Evolutionary conservation across 1,140 invertebrate species (phyloP).

Genomic region (Heterodera carotae): DNA sequence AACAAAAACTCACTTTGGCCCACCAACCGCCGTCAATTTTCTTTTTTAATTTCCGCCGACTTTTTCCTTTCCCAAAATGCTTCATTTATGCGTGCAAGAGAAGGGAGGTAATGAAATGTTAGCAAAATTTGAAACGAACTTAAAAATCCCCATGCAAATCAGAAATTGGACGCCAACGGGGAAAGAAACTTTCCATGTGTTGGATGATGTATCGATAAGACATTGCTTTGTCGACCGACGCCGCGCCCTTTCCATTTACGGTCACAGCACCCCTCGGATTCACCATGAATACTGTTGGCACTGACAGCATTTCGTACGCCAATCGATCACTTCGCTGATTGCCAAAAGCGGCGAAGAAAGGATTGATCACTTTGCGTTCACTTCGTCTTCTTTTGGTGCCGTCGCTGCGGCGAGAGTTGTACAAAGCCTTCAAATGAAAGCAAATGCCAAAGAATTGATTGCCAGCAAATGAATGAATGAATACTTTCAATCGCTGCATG

Average conservation of each 20-base stretch:
- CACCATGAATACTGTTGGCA: not conserved
- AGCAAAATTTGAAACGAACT: too few species aligned
- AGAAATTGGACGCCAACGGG: not conserved
- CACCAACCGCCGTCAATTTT: not conserved
- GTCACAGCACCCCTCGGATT: not conserved
- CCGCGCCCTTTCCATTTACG: not conserved
- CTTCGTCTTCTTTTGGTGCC: not conserved
- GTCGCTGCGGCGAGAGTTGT: not conserved
- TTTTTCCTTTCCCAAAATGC: not conserved
- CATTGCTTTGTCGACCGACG: not conserved
- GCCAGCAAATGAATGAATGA: too few species aligned
- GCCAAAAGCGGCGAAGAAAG: slow-evolving; percentile 5
- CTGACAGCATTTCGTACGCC: not conserved
- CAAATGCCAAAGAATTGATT: too few species aligned
- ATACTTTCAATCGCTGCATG: slow-evolving; percentile 3
- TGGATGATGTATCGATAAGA: not conserved
- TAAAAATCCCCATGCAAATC: not conserved
- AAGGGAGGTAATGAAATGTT: too few species aligned
- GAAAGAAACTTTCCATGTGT: not conserved
- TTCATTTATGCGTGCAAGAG: too few species aligned
- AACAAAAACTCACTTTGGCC: not conserved
- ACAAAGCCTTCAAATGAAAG: slow-evolving; percentile 1
- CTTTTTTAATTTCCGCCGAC: slow-evolving; percentile 3
- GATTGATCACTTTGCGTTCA: not conserved
- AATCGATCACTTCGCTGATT: not conserved